Conservation (phyloP, 2,797 vertebrate genomes). For the Erethizon dorsatum region DNA sequence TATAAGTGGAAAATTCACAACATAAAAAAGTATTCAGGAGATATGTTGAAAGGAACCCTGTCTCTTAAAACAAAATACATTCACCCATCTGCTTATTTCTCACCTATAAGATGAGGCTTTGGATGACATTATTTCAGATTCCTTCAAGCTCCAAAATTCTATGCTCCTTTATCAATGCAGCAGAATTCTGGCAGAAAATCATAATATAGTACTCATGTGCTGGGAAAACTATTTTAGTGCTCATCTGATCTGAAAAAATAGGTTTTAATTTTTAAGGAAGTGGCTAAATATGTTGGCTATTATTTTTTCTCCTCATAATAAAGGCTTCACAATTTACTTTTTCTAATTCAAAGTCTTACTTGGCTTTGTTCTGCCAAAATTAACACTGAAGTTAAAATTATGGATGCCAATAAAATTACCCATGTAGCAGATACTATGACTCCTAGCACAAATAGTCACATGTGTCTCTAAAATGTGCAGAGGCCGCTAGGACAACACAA, state of each 20-base stretch:
- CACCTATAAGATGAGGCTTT: constrained; percentile 61
- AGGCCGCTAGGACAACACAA: constrained; percentile 12
- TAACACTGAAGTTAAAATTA: constrained; percentile 77
- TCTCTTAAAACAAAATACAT: constrained; percentile 29
- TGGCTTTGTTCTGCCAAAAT: constrained; percentile 64
- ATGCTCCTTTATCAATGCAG: neutral
- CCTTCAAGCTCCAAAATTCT: constrained; percentile 50
- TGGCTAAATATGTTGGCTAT: neutral
- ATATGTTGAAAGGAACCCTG: neutral
- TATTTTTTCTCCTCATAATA: neutral
- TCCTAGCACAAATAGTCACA: constrained; percentile 75
- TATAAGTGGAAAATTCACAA: neutral
- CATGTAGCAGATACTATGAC: constrained; percentile 61
- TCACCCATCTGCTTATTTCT: neutral
- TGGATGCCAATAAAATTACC: constrained; percentile 70
- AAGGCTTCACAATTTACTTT: neutral
- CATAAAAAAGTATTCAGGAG: neutral
- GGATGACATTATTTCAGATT: constrained; percentile 19
- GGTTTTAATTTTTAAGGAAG: constrained; percentile 62
- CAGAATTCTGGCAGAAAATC: constrained; percentile 42
- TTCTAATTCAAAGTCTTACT: neutral
- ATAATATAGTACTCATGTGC: neutral
- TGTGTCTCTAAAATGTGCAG: constrained; percentile 68
- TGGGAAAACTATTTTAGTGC: neutral
- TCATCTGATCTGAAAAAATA: neutral